A percentile compares a stretch with the other conserved stretches of the same genome.
These are phyloP conservation scores for Vulpes vulpes DNA, from an alignment of 2,113 vertebrate species.

Conservation along the genomic window DNA sequence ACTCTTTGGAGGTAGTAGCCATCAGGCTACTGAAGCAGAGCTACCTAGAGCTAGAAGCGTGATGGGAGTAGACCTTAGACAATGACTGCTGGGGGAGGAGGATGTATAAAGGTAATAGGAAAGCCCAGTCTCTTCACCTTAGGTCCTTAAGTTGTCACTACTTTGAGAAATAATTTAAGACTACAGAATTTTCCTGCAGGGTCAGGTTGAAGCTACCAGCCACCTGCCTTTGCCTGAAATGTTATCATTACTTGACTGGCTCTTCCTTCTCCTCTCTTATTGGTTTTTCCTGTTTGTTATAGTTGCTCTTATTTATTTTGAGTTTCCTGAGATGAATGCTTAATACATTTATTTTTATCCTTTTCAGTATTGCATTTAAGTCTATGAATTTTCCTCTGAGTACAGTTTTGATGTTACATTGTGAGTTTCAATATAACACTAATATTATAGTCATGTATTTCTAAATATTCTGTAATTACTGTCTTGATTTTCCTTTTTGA, in stretches of 20 bases:
- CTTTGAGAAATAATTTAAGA: background rate
- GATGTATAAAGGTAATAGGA: background rate
- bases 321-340: background rate
- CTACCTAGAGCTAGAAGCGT: background rate
- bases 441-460: background rate
- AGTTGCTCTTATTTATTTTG: background rate
- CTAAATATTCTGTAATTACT: conserved; percentile 5
- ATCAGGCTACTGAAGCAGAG: background rate
- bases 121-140: background rate
- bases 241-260: background rate
- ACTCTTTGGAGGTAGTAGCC: background rate
- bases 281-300: background rate
- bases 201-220: background rate
- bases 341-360: conserved; percentile 4
- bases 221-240: background rate
- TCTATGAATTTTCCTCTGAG: conserved; percentile 9
- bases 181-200: background rate
- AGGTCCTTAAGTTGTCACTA: background rate
- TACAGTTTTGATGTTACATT: background rate
- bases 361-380: background rate
- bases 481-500: background rate
- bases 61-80: background rate
- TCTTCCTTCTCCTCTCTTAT: background rate
- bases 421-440: background rate
- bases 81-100: background rate